Conservation (phyloP, 2,888 invertebrate species). For the Venustoraphidia nigricollis region DNA sequence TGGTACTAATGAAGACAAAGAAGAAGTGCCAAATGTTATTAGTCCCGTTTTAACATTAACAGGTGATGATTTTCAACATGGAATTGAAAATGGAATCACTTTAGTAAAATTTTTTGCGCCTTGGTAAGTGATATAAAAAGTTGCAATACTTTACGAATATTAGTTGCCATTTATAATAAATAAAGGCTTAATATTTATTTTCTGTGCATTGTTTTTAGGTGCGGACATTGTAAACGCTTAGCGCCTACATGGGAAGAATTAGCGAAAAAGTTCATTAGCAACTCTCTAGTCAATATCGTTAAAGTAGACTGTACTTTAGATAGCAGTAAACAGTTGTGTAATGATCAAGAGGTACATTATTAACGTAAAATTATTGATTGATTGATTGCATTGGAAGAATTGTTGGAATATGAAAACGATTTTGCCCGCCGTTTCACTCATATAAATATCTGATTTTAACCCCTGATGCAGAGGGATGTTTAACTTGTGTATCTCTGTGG, state of each 20-base stretch:
- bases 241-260: slow-evolving; percentile 73
- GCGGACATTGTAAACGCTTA: slow-evolving; percentile 75
- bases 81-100: slow-evolving; percentile 52
- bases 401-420: too few species aligned
- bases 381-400: too few species aligned
- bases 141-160: background rate
- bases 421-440: too few species aligned
- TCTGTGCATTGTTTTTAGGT: slow-evolving; percentile 32
- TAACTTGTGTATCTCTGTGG: too few species aligned
- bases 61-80: slow-evolving; percentile 55
- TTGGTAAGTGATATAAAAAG: slow-evolving; percentile 37
- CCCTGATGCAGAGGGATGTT: too few species aligned
- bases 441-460: too few species aligned
- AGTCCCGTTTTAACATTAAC: slow-evolving; percentile 46
- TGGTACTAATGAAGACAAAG: slow-evolving; percentile 21
- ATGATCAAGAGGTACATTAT: slow-evolving; percentile 48
- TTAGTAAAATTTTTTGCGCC: slow-evolving; percentile 84
- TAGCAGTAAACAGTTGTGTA: slow-evolving; percentile 54
- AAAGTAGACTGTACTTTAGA: slow-evolving; percentile 73
- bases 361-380: background rate
- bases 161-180: background rate
- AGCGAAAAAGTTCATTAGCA: slow-evolving; percentile 49
- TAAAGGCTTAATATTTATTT: background rate
- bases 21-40: slow-evolving; percentile 20
- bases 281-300: slow-evolving; percentile 49